These are phyloP conservation scores for Glossophaga mutica DNA, from an alignment of 2,797 vertebrate genomes.

Conservation along the genomic window DNA sequence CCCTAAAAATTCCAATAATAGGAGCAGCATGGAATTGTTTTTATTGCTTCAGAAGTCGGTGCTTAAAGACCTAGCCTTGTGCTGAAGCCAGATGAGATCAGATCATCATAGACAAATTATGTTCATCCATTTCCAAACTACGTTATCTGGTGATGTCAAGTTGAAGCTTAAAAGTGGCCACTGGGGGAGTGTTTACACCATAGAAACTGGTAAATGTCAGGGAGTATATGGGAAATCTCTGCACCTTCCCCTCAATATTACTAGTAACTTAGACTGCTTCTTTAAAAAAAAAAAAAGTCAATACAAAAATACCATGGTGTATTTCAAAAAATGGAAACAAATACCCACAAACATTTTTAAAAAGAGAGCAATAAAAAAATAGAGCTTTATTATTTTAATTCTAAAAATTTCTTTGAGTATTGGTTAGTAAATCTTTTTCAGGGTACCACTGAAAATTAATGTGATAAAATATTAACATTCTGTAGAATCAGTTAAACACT, in stretches of 20 bases:
- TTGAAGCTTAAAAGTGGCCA: neutral
- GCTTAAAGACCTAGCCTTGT: neutral
- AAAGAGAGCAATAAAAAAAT: neutral
- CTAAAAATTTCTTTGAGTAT: neutral
- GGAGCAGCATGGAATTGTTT: neutral
- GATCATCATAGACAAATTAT: neutral
- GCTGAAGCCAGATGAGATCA: neutral
- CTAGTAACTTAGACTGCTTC: neutral
- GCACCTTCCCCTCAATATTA: neutral
- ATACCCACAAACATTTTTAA: neutral
- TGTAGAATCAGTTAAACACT: neutral
- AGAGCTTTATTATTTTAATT: neutral
- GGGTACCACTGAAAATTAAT: neutral
- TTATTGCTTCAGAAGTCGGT: neutral
- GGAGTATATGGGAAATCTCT: neutral
- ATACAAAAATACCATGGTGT: neutral
- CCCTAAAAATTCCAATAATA: neutral
- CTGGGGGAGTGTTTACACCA: neutral
- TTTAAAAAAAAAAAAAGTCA: neutral
- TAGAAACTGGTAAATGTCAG: neutral
- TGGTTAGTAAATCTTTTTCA: neutral
- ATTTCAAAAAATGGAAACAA: neutral
- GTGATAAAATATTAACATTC: neutral
- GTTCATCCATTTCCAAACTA: neutral
- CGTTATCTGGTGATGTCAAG: neutral